Percentiles rank a stretch among this genome's conserved stretches.
phyloP scores from a whole-genome alignment of 2,113 vertebrate genomes.

The Anhinga rufa region DNA sequence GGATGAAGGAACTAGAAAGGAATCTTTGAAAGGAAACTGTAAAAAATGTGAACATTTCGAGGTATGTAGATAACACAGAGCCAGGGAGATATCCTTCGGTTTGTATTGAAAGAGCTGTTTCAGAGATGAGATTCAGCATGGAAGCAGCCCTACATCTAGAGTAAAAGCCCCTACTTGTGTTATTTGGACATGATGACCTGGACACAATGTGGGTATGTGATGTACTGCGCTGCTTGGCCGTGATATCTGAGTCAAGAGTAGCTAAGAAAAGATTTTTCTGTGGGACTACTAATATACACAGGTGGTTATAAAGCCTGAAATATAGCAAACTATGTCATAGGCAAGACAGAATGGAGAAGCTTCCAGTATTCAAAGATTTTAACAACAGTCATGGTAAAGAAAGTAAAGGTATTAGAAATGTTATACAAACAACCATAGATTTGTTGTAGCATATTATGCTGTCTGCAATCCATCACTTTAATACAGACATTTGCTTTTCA shows the following conservation, averaged over 20 bases:
- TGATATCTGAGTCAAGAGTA: background rate
- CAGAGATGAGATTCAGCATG: background rate
- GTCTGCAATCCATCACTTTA: background rate
- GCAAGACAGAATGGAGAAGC: background rate
- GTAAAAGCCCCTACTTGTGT: background rate
- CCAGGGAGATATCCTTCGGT: background rate
- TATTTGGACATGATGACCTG: background rate
- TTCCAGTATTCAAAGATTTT: background rate
- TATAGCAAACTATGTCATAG: background rate
- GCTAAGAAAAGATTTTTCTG: background rate
- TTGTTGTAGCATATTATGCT: background rate
- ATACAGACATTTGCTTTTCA: conserved; percentile 16
- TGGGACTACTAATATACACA: background rate
- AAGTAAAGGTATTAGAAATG: background rate
- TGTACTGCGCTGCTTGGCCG: background rate
- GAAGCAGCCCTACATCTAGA: background rate
- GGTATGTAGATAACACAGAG: background rate
- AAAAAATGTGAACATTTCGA: background rate
- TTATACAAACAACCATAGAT: background rate
- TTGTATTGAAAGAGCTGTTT: background rate
- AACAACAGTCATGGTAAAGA: background rate
- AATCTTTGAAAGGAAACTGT: background rate
- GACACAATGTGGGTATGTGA: background rate
- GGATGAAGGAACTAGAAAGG: background rate
- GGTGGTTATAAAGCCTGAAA: background rate